Evolutionary conservation across 2,797 vertebrate genomes (phyloP), one percentile per base, ranked within the genome.

Genomic region (Cossypha heuglini): DNA sequence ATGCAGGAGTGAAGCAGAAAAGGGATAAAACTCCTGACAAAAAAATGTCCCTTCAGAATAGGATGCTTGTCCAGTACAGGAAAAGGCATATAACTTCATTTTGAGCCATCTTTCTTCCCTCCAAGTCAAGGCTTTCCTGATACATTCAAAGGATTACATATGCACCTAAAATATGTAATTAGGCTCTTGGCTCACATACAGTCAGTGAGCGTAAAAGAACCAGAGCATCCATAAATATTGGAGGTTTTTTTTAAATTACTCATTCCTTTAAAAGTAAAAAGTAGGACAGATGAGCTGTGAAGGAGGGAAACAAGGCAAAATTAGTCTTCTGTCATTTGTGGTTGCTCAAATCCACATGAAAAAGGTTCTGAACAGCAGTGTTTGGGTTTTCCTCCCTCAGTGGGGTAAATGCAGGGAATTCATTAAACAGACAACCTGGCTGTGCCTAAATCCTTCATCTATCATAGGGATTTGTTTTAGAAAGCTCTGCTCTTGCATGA

Each of bases 391-490:
- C 31, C 33, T 93, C 90, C 76, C 82, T 91, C 1, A 0, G 73
- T 95, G 95, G 91, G 95, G 83, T 93, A 94, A 94, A 88, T 77
- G 61, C 64, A 81, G 64, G 33, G 94, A 92, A 97, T 91, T 97
- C 89, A 97, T 97, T 96, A 97, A 94, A 95, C 76, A 94, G 94
- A 81, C 89, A 97, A 94, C 81, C 76, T 95, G 78, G 45, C 75
- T 94, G 87, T 84, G 81, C 73, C 89, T 89, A 95, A 93, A 88
- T 96, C 95, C 96, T 95, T 90, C 93, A 96, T 94, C 95, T 94
- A 94, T 94, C 79, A 83, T 58, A 79, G 79, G 85, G 94, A 95
- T 92, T 94, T 96, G 87, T 96, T 96, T 93, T 86, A 73, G 90
- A 96, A 96, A 91, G 82, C 96, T 94, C 86, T 64, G 69, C 77